Percentiles rank a stretch among this genome's conserved stretches.
phyloP scores from a whole-genome alignment of 1,140 invertebrate species.

The Drosophila arizonae region DNA sequence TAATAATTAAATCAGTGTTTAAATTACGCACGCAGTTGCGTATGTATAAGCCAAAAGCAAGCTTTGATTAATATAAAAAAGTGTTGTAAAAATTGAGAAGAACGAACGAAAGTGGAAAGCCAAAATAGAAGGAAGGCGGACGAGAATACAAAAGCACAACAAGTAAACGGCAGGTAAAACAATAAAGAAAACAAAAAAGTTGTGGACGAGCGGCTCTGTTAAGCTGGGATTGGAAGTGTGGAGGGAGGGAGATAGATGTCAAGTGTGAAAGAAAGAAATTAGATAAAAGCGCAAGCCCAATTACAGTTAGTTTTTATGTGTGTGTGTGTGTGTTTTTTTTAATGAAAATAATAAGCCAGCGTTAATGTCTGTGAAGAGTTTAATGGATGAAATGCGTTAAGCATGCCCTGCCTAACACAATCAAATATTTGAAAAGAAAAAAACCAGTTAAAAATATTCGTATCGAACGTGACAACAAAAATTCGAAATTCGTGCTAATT shows the following conservation, averaged over 20 bases:
- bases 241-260: constrained; percentile 40
- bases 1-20: constrained; percentile 19
- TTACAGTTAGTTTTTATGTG: constrained; percentile 69
- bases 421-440: neutral
- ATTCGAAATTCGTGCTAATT: constrained; percentile 73
- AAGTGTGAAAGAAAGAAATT: constrained; percentile 54
- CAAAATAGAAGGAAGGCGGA: constrained; percentile 48
- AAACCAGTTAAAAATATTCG: constrained; percentile 44
- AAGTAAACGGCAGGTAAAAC: constrained; percentile 65
- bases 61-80: constrained; percentile 28
- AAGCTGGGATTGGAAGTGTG: constrained; percentile 33
- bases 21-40: neutral
- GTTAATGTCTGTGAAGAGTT: constrained; percentile 34
- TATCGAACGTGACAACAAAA: constrained; percentile 58
- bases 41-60: constrained; percentile 10
- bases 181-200: constrained; percentile 27
- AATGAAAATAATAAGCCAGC: constrained; percentile 54
- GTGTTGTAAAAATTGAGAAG: constrained; percentile 39
- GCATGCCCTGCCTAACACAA: neutral
- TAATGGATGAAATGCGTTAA: constrained; percentile 2
- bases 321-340: neutral
- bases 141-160: constrained; percentile 61
- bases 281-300: constrained; percentile 44
- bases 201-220: constrained; percentile 28
- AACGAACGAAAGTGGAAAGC: constrained; percentile 43